Percentiles rank a stretch among this genome's conserved stretches.
Conservation (phyloP, 2,797 vertebrate species). For the Lophius americanus region DNA sequence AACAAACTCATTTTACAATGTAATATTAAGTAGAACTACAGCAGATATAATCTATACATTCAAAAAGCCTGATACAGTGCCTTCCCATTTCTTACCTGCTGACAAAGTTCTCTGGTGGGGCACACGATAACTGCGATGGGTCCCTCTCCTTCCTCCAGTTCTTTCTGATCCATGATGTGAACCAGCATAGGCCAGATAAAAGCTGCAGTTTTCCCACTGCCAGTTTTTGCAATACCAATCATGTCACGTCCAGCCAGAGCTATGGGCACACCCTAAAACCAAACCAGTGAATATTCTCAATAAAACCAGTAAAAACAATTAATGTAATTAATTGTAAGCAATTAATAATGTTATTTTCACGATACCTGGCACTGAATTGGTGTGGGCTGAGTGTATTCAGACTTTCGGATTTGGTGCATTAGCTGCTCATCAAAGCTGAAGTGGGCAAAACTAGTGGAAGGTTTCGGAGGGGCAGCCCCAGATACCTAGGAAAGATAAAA, state of each 20-base stretch:
- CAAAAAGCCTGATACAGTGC: background rate
- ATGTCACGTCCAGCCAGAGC: constrained; percentile 96
- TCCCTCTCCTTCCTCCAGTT: constrained; percentile 93
- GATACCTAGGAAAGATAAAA: constrained; percentile 84
- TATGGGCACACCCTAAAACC: constrained; percentile 91
- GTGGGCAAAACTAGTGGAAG: constrained; percentile 96
- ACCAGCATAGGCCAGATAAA: constrained; percentile 99
- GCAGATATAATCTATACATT: background rate
- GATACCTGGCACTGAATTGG: constrained; percentile 98
- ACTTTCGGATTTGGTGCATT: constrained; percentile 98
- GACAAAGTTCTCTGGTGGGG: constrained; percentile 97
- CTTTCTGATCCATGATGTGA: constrained; percentile 99
- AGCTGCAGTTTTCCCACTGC: constrained; percentile 97
- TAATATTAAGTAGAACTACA: background rate
- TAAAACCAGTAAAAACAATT: background rate
- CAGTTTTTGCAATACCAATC: constrained; percentile 99
- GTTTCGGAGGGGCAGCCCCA: constrained; percentile 94
- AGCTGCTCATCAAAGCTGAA: constrained; percentile 97
- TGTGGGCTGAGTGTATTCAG: constrained; percentile 97
- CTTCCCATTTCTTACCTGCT: constrained; percentile 83
- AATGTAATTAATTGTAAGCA: background rate
- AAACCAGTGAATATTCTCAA: background rate
- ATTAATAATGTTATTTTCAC: constrained; percentile 4
- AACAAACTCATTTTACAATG: background rate
- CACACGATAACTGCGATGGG: constrained; percentile 96